Percentiles rank a stretch among this genome's conserved stretches.
phyloP scores from a whole-genome alignment of 2,113 vertebrate genomes.

The Chionomys nivalis region DNA sequence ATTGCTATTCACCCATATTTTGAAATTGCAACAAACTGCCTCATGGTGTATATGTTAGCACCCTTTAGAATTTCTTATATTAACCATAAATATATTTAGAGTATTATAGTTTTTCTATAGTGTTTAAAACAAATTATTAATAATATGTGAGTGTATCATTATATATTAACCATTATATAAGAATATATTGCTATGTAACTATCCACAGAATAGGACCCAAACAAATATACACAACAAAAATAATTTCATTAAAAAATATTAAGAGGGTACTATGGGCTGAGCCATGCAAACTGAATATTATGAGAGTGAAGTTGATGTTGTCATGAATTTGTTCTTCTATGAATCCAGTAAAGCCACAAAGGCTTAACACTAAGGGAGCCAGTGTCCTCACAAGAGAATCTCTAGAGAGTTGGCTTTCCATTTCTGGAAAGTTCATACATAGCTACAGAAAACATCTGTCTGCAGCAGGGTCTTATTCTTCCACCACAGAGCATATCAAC shows the following conservation, averaged over 20 bases:
- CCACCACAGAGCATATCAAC: too few species aligned
- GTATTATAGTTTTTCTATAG: background rate
- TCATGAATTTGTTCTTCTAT: background rate
- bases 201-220: background rate
- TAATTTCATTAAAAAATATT: background rate
- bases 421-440: background rate
- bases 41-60: background rate
- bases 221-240: background rate
- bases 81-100: background rate
- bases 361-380: background rate
- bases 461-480: background rate
- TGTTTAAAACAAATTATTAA: background rate
- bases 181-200: background rate
- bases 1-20: background rate
- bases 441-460: background rate
- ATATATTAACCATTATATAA: background rate
- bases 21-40: background rate
- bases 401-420: background rate
- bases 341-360: background rate
- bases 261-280: background rate
- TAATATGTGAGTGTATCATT: background rate
- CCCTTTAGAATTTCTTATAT: background rate
- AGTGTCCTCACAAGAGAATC: background rate
- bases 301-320: background rate
- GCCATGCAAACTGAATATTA: background rate